These are phyloP conservation scores for Ferrisia virgata DNA, from an alignment of 2,888 invertebrate genomes.

Conservation along the genomic window DNA sequence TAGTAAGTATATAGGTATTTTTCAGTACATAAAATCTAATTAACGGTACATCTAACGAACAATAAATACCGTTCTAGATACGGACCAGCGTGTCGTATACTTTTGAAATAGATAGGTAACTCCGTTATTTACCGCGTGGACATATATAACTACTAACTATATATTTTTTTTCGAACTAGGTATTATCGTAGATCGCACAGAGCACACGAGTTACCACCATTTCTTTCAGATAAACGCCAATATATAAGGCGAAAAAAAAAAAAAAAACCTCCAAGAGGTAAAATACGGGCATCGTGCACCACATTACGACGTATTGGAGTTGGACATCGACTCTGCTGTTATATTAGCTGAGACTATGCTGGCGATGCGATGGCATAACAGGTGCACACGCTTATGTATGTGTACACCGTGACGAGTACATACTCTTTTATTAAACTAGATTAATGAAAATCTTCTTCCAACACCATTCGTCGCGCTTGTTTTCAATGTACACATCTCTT, in stretches of 20 bases:
- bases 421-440: slow-evolving; percentile 20
- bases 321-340: too few species aligned
- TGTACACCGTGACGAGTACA: not conserved
- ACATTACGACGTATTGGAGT: not conserved
- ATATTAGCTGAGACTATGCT: not conserved
- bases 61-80: slow-evolving; percentile 23
- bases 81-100: not conserved
- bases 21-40: not conserved
- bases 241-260: not conserved
- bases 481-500: not conserved
- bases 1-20: not conserved
- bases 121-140: not conserved
- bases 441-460: slow-evolving; percentile 23
- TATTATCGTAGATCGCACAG: not conserved
- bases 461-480: not conserved
- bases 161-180: not conserved
- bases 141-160: not conserved
- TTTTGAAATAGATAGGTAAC: not conserved
- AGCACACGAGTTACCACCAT: not conserved
- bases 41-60: not conserved
- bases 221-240: not conserved
- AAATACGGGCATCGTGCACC: not conserved
- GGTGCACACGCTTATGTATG: not conserved
- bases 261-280: not conserved
- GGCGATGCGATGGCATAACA: not conserved